Evolutionary conservation across 2,797 vertebrate genomes (phyloP).

Genomic region (Sebastes goodei): DNA sequence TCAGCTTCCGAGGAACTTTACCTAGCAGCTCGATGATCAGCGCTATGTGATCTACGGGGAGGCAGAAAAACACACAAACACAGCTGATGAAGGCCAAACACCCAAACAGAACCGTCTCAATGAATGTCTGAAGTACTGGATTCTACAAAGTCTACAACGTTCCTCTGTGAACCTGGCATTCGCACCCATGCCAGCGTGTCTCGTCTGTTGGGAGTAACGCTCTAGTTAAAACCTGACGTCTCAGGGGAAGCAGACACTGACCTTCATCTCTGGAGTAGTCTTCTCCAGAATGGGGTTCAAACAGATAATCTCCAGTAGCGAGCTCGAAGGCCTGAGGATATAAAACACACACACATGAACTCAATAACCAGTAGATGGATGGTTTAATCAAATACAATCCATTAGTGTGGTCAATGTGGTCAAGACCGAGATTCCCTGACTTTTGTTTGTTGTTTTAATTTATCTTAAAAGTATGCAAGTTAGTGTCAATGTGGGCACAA

Average conservation of each 20-base stretch:
- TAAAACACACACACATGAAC: not conserved
- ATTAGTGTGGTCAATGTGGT: not conserved
- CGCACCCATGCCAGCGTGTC: fast-evolving
- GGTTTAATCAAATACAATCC: not conserved
- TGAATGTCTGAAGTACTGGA: not conserved
- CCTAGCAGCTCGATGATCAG: constrained; percentile 98
- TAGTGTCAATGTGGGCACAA: too few relatives aligned
- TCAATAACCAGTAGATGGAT: not conserved
- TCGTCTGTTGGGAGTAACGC: fast-evolving
- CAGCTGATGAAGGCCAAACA: not conserved
- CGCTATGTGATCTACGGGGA: constrained; percentile 93
- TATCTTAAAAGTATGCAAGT: not conserved
- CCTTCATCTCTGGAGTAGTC: constrained; percentile 98
- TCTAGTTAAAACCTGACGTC: not conserved
- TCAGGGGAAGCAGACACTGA: constrained; percentile 25
- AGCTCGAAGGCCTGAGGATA: constrained; percentile 91
- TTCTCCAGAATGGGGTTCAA: constrained; percentile 97
- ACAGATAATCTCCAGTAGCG: constrained; percentile 97
- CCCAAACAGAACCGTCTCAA: not conserved
- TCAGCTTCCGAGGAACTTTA: constrained; percentile 96
- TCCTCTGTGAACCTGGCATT: not conserved
- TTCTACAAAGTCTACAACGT: not conserved
- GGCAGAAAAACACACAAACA: not conserved
- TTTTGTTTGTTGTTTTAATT: not conserved
- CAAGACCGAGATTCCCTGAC: not conserved